Conservation (phyloP, 2,797 vertebrate species). For the Harpagifer antarcticus region DNA sequence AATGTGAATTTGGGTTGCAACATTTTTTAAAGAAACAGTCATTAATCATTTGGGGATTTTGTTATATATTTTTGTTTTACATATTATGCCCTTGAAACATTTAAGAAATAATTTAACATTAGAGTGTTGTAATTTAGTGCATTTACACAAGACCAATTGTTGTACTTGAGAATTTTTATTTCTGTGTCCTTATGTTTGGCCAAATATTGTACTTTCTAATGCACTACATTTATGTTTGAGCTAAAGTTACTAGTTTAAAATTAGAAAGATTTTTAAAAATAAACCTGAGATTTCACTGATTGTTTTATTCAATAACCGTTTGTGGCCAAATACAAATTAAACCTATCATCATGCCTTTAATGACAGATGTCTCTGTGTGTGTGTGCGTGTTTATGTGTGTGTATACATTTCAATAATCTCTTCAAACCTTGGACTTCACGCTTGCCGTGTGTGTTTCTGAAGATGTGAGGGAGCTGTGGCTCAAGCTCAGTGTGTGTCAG, state of each 20-base stretch:
- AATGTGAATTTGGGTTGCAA: slow-evolving; percentile 50
- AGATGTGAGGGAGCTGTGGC: too few species aligned
- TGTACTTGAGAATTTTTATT: background rate
- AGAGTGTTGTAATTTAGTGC: background rate
- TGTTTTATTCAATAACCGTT: background rate
- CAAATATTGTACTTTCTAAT: background rate
- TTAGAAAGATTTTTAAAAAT: background rate
- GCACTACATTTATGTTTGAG: background rate
- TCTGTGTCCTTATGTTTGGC: background rate
- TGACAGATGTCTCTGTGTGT: too few species aligned
- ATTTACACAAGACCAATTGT: background rate
- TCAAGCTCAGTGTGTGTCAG: too few species aligned
- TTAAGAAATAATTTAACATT: background rate
- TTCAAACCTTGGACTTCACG: too few species aligned
- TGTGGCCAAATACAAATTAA: background rate
- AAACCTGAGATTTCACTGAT: background rate
- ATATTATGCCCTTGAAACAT: background rate
- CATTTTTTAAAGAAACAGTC: slow-evolving; percentile 8
- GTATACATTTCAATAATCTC: too few species aligned
- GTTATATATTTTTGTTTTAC: background rate
- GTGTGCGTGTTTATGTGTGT: too few species aligned
- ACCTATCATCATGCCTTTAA: too few species aligned
- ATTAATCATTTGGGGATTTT: background rate
- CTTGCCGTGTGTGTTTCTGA: too few species aligned
- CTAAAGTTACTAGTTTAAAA: background rate